These are phyloP conservation scores for Uloborus diversus DNA, from an alignment of 1,140 invertebrate species.

Conservation along the genomic window DNA sequence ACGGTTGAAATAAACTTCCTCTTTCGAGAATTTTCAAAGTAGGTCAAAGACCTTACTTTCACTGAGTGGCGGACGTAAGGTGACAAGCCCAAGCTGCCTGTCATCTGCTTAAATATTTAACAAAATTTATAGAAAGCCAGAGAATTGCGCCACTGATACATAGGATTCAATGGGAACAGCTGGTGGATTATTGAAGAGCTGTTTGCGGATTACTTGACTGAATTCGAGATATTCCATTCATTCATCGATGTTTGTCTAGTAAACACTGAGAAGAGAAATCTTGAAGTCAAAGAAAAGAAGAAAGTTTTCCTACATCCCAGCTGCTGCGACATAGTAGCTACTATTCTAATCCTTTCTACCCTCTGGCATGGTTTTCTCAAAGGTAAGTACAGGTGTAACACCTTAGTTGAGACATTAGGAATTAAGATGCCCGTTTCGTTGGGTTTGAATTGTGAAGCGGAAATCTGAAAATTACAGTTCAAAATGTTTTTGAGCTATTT, in stretches of 20 bases:
- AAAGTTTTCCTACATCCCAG: too few species aligned
- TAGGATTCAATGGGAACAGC: background rate
- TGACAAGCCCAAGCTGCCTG: background rate
- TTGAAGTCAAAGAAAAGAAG: too few species aligned
- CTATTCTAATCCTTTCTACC: slow-evolving; percentile 42
- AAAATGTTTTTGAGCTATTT: too few species aligned
- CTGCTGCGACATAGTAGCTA: slow-evolving; percentile 5
- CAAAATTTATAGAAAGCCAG: slow-evolving; percentile 8
- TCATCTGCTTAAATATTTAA: slow-evolving; percentile 34
- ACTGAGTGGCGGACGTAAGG: too few species aligned
- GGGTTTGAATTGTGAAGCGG: too few species aligned
- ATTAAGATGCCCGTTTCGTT: slow-evolving; percentile 22
- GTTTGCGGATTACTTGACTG: slow-evolving; percentile 17
- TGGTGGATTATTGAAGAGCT: background rate
- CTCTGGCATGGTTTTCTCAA: background rate
- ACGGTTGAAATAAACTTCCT: too few species aligned
- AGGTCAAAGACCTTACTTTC: too few species aligned
- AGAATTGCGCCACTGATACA: background rate
- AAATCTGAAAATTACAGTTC: too few species aligned
- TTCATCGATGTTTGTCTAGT: slow-evolving; percentile 5
- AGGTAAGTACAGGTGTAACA: slow-evolving; percentile 46
- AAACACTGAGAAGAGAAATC: background rate
- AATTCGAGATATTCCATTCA: background rate
- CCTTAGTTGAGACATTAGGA: too few species aligned
- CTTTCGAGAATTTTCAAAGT: too few species aligned